Conservation (phyloP, 2,113 vertebrate genomes). For the Deroptyus accipitrinus region DNA sequence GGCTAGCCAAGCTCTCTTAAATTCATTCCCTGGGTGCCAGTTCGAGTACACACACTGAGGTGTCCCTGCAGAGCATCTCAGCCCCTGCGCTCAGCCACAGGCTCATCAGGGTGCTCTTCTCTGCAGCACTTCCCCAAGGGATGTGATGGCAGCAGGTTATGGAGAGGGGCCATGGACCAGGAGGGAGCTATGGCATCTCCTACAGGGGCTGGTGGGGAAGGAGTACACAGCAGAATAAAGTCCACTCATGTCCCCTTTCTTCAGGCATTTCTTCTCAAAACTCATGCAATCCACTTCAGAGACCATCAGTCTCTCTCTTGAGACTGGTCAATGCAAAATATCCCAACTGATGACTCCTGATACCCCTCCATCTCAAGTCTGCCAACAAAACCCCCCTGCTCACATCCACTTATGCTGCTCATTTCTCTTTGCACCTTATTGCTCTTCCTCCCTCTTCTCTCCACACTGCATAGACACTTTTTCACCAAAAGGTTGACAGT, state of each 20-base stretch:
- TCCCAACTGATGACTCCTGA: background rate
- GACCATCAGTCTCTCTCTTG: background rate
- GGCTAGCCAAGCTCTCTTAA: background rate
- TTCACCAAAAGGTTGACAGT: background rate
- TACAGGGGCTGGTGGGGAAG: background rate
- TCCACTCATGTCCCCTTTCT: background rate
- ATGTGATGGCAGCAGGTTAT: background rate
- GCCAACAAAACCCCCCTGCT: background rate
- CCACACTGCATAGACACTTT: background rate
- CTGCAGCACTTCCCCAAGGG: background rate
- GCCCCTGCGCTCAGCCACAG: background rate
- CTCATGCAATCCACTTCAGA: background rate
- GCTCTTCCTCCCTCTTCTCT: background rate
- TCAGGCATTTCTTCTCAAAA: background rate
- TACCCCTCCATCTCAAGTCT: background rate
- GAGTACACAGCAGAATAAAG: background rate
- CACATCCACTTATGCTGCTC: background rate
- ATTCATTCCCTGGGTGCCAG: background rate
- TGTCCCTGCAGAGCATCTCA: background rate
- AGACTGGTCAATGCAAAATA: background rate
- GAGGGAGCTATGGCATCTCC: rapidly evolving
- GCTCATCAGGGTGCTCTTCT: background rate
- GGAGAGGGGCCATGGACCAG: background rate
- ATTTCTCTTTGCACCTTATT: background rate
- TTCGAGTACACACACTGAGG: background rate